These are phyloP conservation scores for Ips nitidus DNA, from an alignment of 1,140 invertebrate species.

Conservation along the genomic window DNA sequence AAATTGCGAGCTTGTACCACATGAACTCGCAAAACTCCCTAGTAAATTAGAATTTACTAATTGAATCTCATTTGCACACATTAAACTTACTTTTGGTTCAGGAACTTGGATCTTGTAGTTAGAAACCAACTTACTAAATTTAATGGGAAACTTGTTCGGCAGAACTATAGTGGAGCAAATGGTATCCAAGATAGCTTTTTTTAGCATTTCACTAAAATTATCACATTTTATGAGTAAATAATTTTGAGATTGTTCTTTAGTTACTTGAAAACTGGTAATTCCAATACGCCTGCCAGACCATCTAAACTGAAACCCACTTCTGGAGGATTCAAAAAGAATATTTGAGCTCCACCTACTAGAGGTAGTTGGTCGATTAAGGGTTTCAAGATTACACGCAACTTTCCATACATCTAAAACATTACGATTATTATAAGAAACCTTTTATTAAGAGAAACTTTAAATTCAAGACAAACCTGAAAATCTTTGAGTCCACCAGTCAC, in stretches of 20 bases:
- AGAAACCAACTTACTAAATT: constrained; percentile 77
- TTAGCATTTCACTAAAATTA: constrained; percentile 75
- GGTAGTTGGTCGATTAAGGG: constrained; percentile 85
- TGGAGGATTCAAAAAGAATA: constrained; percentile 92
- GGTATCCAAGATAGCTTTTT: constrained; percentile 85
- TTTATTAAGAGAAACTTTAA: too few relatives aligned
- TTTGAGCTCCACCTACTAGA: constrained; percentile 83
- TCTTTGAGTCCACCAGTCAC: constrained; percentile 84
- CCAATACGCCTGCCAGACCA: constrained; percentile 68
- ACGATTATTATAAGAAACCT: too few relatives aligned
- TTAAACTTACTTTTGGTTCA: constrained; percentile 75
- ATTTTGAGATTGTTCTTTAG: constrained; percentile 1
- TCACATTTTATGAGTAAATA: too few relatives aligned
- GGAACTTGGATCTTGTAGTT: constrained; percentile 77
- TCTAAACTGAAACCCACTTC: constrained; percentile 93
- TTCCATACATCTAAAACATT: constrained; percentile 72
- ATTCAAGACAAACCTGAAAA: constrained; percentile 54
- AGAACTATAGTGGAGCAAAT: constrained; percentile 86
- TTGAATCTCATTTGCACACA: constrained; percentile 42
- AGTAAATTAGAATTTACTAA: constrained; percentile 33
- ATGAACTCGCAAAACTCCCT: constrained; percentile 83
- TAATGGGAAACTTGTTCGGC: constrained; percentile 89
- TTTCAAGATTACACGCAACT: constrained; percentile 85
- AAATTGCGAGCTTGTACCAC: constrained; percentile 91
- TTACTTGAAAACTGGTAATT: constrained; percentile 73